These are phyloP conservation scores for Lasioglossum vierecki DNA, from an alignment of 2,888 invertebrate species.

Conservation along the genomic window DNA sequence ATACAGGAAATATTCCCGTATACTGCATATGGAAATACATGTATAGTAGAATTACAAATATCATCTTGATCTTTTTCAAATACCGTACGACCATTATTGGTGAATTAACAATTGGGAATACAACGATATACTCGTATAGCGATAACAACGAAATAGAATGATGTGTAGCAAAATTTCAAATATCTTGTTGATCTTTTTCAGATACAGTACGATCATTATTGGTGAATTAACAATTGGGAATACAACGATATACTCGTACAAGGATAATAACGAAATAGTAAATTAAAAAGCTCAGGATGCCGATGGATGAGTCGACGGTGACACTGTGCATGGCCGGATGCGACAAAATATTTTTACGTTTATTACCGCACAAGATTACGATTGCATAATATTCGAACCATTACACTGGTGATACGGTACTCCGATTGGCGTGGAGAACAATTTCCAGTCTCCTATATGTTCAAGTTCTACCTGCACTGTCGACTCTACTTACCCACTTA, in stretches of 20 bases:
- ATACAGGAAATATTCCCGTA: not conserved
- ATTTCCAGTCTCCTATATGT: constrained; percentile 40
- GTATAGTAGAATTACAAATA: too few relatives aligned
- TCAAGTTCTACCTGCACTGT: constrained; percentile 31
- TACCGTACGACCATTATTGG: too few relatives aligned
- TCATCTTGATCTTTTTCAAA: too few relatives aligned
- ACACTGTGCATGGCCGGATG: not conserved
- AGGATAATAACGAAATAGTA: not conserved
- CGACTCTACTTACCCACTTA: constrained; percentile 44
- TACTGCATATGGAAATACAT: too few relatives aligned
- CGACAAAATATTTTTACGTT: constrained; percentile 20
- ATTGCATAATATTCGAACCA: constrained; percentile 41
- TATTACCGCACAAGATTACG: not conserved
- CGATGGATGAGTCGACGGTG: not conserved
- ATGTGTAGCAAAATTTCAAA: too few relatives aligned
- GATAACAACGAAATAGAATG: too few relatives aligned
- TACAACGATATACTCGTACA: not conserved
- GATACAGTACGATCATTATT: too few relatives aligned
- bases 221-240: too few relatives aligned
- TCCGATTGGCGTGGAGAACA: constrained; percentile 44
- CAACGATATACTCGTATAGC: too few relatives aligned
- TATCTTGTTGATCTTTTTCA: too few relatives aligned
- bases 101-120: too few relatives aligned
- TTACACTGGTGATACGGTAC: constrained; percentile 4
- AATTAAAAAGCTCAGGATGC: not conserved